Evolutionary conservation across 2,888 invertebrate genomes (phyloP), one percentile per base, ranked within the genome.

Genomic region (Zhuqinia jingwanae): DNA sequence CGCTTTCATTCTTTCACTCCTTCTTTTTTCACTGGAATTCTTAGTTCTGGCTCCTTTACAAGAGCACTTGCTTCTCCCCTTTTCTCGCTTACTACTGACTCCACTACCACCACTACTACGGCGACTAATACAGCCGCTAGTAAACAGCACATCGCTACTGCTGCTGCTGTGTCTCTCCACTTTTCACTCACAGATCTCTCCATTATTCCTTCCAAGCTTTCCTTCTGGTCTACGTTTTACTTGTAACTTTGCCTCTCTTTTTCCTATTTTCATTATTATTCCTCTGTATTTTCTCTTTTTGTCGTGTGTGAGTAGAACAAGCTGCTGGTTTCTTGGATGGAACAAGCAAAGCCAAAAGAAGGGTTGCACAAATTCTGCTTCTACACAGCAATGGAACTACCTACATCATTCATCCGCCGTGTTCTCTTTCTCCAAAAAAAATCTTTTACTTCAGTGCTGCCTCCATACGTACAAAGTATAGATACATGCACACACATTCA

Each of bases 11-110:
- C 53, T 76, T 47, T 80, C 56, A 3, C 45, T 76, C 81, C 36
- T 73, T 73, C 58, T 56, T 60, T 78, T 83, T 85, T 80, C 81
- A 86, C 76, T 86, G 81, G 86, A 86, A 86, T 86, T 79, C 77
- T 77, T 76, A 68, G 86, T 81, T 86, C 81, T 86, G 86, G 86
- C 68, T 68, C 85, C 73, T 76, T 81, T 81, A 76, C 65, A 81
- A 86, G 86, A 77, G 86, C 81, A 70, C 80, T 80, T 85, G 75
- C 85, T 75, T 85, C 73, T 85, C 58, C 56, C n/a, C 56, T 68
- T 42, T 36, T 73, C 15, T 36, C 36, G 25, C 8, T 8, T 8
- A 36, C 5, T 36, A 6, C 36, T 36, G 3, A 3, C 8, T 36
- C 36, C 36, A 36, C 5, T 36, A 6, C 36, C 8, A 6, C 36